Base-by-base conservation (phyloP, 1,140 invertebrate species). In the Steinernema khuongi region DNA sequence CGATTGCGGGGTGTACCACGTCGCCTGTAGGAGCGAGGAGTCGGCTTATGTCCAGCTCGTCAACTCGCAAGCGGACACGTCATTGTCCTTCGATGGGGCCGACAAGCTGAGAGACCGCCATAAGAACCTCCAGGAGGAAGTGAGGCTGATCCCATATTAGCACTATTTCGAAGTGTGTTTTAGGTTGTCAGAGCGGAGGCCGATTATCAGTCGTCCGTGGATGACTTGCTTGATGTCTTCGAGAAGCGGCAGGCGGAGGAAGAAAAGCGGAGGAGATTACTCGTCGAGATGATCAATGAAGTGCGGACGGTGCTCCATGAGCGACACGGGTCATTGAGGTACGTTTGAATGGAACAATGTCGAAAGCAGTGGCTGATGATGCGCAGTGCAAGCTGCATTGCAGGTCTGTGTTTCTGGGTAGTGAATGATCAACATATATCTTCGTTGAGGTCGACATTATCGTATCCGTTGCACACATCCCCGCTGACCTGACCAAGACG, bases 211-310 rank as follows among this genome's bases (percentile, higher is more conserved):
- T 70, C 76, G 18, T 83, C 85, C 74, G 77, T 76, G 41, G 80
- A 85, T 28, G 78, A 71, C 31, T 85, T 85, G 82, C 68, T 77
- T 7, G 85, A 78, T 72, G 84, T 85, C 4, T 84, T 84, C 33
- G 83, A 85, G 44, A 83, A 85, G 72, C 85, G 82, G 41, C 82
- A 84, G 68, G 70, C 78, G 43, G 79, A 74, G 75, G 82, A 84
- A 68, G 60, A 77, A 44, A 85, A 84, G 26, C 67, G 82, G 43
- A 77, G 78, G 67, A 79, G 76, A 66, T 84, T 84, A 36, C 50
- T 79, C 22, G 67, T 84, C 17, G 84, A 85, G 68, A 84, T 84
- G 76, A 69, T 85, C 29, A 44, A 50, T 0, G 77, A 80, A 1
- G 70, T 84, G 30, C 77, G 82, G 28, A 77, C 73, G 29, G 74